Evolutionary conservation across 2,113 vertebrate species (phyloP).

Genomic region (Planiliza haematocheilus): DNA sequence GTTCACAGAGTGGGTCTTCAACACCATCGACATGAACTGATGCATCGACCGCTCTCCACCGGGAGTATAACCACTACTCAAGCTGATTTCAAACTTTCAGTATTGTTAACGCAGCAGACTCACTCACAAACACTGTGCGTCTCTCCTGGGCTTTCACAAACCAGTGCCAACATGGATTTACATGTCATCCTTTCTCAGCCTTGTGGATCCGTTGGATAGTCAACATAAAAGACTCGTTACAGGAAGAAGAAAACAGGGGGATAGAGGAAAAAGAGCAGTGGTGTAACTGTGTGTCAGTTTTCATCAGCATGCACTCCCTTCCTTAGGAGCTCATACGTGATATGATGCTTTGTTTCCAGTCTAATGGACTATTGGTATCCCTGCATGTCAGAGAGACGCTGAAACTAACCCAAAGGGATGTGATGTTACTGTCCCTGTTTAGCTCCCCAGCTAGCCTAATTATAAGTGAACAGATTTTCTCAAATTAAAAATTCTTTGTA

Average conservation of each 20-base stretch:
- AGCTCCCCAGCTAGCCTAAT: constrained; percentile 45
- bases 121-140: neutral
- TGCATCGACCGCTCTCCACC: constrained; percentile 22
- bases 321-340: constrained; percentile 36
- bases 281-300: constrained; percentile 28
- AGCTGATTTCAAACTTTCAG: constrained; percentile 34
- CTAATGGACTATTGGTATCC: constrained; percentile 39
- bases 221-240: constrained; percentile 7
- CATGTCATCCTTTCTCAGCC: constrained; percentile 35
- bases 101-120: constrained; percentile 12
- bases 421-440: constrained; percentile 34
- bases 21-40: constrained; percentile 98
- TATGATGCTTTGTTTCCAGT: constrained; percentile 37
- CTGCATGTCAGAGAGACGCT: constrained; percentile 62
- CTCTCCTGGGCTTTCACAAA: constrained; percentile 42
- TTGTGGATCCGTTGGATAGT: constrained; percentile 30
- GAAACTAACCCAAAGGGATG: constrained; percentile 56
- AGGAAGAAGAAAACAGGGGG: constrained; percentile 1
- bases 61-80: constrained; percentile 57
- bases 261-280: constrained; percentile 21
- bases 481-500: constrained; percentile 34
- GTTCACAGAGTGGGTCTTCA: constrained; percentile 99
- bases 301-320: constrained; percentile 65
- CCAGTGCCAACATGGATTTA: constrained; percentile 56
- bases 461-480: constrained; percentile 41